Evolutionary conservation across 2,113 vertebrate species (phyloP), one percentile per base, ranked within the genome.

Genomic region (Synodontis membranacea): DNA sequence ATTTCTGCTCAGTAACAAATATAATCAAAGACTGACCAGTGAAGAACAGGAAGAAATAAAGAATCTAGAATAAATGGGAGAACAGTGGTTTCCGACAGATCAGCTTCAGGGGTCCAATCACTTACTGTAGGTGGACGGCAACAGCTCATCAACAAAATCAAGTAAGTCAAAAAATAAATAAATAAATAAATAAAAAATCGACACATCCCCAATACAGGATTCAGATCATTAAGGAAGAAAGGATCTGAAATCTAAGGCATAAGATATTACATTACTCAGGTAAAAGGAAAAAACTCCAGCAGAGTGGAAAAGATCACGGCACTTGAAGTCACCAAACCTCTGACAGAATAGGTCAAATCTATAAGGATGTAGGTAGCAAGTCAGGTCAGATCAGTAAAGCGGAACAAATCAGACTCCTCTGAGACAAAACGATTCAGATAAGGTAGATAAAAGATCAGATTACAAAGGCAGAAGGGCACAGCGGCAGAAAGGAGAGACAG

Each of bases 361-460:
- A 37, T 37, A 80, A 10, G 2, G 50, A 19, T 6, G 25, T 23
- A 25, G 37, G 37, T 42, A 37, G 64, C 68, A 42, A 42, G 68
- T 23, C 23, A 46, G 74, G 76, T 56, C 50, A 23, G 31, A 56
- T 79, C 76, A 23, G 48, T 54, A 54, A 79, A 79, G 31, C 17
- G 14, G 78, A 6, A 54, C 1, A 31, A 79, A 54, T 79, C 76
- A 23, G 76, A 79, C 31, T 79, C 48, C 31, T 37, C 39, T 0
- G 52, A 58, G 78, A 56, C 78, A 19, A 23, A 6, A 80, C 4
- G 11, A 80, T 39, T 39, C 34, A 14, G 52, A 80, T 58, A 39
- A 11, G 21, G 52, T 14, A 12, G 8, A 58, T 80, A 58, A 56
- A 80, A 80, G 78, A 58, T 80, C 78, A 23, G 52, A 80, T 80